Conservation (phyloP, 2,797 vertebrate species). For the Oreortyx pictus region DNA sequence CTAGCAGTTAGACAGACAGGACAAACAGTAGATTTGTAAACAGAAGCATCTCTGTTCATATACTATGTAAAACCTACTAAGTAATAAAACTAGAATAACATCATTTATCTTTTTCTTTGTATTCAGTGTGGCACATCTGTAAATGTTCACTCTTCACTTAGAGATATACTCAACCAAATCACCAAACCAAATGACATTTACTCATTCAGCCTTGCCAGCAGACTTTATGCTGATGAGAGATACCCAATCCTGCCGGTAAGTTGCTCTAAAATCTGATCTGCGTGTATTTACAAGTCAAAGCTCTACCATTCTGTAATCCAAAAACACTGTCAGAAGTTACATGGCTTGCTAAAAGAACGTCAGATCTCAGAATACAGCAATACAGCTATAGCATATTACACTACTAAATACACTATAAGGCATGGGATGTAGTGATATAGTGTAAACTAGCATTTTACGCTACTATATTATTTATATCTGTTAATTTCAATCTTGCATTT, state of each 20-base stretch:
- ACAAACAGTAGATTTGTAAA: not conserved
- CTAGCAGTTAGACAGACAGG: not conserved
- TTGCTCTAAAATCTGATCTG: not conserved
- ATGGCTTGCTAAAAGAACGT: not conserved
- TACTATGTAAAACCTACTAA: not conserved
- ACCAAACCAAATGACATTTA: slow-evolving; percentile 81
- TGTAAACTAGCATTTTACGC: not conserved
- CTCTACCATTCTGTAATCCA: not conserved
- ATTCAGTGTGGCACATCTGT: slow-evolving; percentile 3
- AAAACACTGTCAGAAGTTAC: not conserved
- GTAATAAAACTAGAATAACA: not conserved
- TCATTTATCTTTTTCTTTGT: not conserved
- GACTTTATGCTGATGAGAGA: slow-evolving; percentile 84
- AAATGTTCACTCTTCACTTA: slow-evolving; percentile 48
- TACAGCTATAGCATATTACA: not conserved
- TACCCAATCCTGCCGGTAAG: slow-evolving; percentile 84
- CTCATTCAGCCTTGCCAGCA: slow-evolving; percentile 83
- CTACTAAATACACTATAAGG: not conserved
- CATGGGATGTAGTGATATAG: not conserved
- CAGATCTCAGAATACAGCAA: not conserved
- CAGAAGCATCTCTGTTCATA: not conserved
- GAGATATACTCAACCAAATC: slow-evolving; percentile 79
- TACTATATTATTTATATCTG: not conserved
- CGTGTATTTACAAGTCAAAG: not conserved
- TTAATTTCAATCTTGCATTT: not conserved